Base-by-base conservation (phyloP, 1,140 invertebrate species). In the Ips typographus region DNA sequence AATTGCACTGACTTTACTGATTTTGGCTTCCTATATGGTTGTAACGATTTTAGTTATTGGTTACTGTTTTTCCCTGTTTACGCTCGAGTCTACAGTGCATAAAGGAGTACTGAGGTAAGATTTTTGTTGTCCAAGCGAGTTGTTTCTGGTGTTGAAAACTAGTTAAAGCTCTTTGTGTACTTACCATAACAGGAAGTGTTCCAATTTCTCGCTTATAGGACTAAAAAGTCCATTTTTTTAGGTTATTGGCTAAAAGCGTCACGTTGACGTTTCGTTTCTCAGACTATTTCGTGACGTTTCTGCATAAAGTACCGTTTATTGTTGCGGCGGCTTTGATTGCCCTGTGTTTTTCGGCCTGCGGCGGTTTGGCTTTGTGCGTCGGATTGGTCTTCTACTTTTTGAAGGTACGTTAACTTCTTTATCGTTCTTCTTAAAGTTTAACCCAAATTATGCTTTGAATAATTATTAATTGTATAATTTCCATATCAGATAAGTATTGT, bases 321-420 rank as follows among this genome's bases (percentile, higher is more conserved):
- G 80, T 82, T 53, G 82, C 83, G 5, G 75, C 80, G 36, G 62
- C 83, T 36, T 75, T 85, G 53, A 65, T 87, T 8, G 81, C 81
- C 52, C 73, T 86, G 41, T 79, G 81, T 69, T 79, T 83, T 49
- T 78, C 79, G 6, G 85, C 85, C n/a, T 86, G 85, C 75, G 86
- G 83, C 39, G 84, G 83, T 44, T 74, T 86, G 43, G 83, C 82
- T 1, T 70, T 88, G 8, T 75, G 80, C 61, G 70, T 85, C 55
- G 85, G 84, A 22, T 79, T 81, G 49, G 74, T 82, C 39, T 85
- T 86, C 72, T 87, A 87, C 75, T 87, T 86, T 70, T 71, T 87
- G 40, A 83, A 85, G 79, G 84, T 85, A 76, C 72, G 43, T 65
- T 42, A 57, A 58, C 56, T 37, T 57, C 22, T 22, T 22, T 22